Conservation (phyloP, 1,140 invertebrate genomes). For the Zaprionus capensis region DNA sequence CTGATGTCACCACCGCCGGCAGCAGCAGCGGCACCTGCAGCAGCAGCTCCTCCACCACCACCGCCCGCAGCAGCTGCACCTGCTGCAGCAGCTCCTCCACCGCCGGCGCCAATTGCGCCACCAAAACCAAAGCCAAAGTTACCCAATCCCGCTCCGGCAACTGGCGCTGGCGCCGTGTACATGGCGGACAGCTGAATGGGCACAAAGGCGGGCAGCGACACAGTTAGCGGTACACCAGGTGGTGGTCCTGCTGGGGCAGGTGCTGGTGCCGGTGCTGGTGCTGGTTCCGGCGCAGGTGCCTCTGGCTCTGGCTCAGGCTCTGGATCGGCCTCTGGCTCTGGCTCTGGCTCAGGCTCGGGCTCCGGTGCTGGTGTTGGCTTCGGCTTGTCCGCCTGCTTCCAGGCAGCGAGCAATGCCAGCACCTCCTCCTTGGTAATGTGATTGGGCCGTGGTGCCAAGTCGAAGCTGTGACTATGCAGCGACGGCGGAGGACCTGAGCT, state of each 20-base stretch:
- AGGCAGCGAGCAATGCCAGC: slow-evolving; percentile 65
- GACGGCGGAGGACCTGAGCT: slow-evolving; percentile 10
- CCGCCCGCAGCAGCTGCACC: slow-evolving; percentile 30
- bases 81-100: slow-evolving; percentile 26
- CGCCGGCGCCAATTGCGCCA: not conserved
- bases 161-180: slow-evolving; percentile 67
- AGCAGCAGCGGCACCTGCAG: slow-evolving; percentile 10
- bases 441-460: slow-evolving; percentile 46
- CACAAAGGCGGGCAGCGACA: slow-evolving; percentile 78
- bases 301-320: slow-evolving; percentile 53
- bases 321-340: slow-evolving; percentile 41
- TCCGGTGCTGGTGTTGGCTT: slow-evolving; percentile 54
- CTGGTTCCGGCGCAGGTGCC: slow-evolving; percentile 56
- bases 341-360: slow-evolving; percentile 53
- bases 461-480: slow-evolving; percentile 38
- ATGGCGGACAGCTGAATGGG: slow-evolving; percentile 80
- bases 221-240: slow-evolving; percentile 72
- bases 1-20: slow-evolving; percentile 26
- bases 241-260: slow-evolving; percentile 62
- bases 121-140: slow-evolving; percentile 44
- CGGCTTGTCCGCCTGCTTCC: slow-evolving; percentile 58
- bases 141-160: slow-evolving; percentile 48
- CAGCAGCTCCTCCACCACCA: slow-evolving; percentile 8
- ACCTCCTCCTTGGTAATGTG: slow-evolving; percentile 74
- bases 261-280: slow-evolving; percentile 40